Conservation (phyloP, 2,113 vertebrate genomes). For the Phaetusa simplex region DNA sequence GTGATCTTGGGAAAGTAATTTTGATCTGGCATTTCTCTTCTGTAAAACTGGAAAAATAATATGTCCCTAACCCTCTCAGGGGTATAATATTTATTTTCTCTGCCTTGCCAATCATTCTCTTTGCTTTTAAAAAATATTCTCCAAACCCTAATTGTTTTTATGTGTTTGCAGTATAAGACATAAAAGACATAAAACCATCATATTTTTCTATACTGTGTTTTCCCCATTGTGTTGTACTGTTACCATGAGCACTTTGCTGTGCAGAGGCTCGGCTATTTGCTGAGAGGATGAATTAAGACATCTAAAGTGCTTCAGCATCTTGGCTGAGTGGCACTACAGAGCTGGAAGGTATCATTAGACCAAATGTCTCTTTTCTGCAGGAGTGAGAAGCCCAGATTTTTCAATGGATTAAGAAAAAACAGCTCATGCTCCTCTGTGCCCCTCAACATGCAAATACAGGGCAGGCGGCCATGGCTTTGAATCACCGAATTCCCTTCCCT, state of each 20-base stretch:
- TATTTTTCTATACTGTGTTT: conserved; percentile 21
- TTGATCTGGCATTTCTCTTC: conserved; percentile 34
- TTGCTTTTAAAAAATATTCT: conserved; percentile 50
- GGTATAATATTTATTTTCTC: conserved; percentile 15
- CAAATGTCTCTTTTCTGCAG: not conserved
- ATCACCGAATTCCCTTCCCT: not conserved
- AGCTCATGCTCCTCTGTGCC: fast-evolving
- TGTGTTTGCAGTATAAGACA: conserved; percentile 44
- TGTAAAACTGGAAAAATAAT: not conserved
- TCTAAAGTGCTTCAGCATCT: not conserved
- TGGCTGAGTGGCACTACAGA: not conserved
- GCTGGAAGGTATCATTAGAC: not conserved
- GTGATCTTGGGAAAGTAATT: conserved; percentile 54
- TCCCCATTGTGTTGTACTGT: conserved; percentile 38
- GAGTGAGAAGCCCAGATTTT: not conserved
- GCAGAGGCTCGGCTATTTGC: not conserved
- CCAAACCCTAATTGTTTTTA: conserved; percentile 58
- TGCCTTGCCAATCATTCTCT: conserved; percentile 32
- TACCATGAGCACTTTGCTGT: not conserved
- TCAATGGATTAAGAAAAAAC: not conserved
- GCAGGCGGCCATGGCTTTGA: not conserved
- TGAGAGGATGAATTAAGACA: conserved; percentile 33
- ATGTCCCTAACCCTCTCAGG: not conserved
- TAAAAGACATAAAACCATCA: conserved; percentile 49
- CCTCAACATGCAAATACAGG: not conserved